Evolutionary conservation across 2,797 vertebrate genomes (phyloP).

Genomic region (Chrysocyon brachyurus): DNA sequence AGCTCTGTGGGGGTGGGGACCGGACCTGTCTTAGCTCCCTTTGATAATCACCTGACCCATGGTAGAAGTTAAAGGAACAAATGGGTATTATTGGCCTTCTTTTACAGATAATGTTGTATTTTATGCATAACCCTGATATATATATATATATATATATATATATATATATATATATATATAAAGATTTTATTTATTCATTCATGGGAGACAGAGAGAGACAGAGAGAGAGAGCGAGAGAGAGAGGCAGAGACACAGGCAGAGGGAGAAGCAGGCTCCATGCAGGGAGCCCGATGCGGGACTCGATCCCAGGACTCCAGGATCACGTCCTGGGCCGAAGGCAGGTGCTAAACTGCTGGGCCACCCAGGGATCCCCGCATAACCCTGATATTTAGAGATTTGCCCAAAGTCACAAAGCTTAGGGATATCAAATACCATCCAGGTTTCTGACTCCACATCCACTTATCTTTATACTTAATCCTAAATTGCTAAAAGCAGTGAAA

Average conservation of each 20-base stretch:
- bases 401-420: not conserved
- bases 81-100: not conserved
- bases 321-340: no score
- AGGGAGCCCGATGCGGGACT: no score
- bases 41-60: not conserved
- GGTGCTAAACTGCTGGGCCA: no score
- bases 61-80: not conserved
- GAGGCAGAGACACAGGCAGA: no score
- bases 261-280: no score
- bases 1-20: not conserved
- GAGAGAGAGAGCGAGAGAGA: no score
- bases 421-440: not conserved
- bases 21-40: not conserved
- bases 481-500: conserved; percentile 3
- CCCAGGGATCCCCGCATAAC: not conserved
- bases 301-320: no score
- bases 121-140: not conserved
- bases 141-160: not conserved
- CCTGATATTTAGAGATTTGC: not conserved
- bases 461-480: not conserved
- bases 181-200: no score
- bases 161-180: not conserved
- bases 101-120: not conserved
- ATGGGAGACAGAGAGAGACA: no score
- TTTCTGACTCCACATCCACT: not conserved